Evolutionary conservation across 2,797 vertebrate genomes (phyloP).

Genomic region (Micromesistius poutassou): DNA sequence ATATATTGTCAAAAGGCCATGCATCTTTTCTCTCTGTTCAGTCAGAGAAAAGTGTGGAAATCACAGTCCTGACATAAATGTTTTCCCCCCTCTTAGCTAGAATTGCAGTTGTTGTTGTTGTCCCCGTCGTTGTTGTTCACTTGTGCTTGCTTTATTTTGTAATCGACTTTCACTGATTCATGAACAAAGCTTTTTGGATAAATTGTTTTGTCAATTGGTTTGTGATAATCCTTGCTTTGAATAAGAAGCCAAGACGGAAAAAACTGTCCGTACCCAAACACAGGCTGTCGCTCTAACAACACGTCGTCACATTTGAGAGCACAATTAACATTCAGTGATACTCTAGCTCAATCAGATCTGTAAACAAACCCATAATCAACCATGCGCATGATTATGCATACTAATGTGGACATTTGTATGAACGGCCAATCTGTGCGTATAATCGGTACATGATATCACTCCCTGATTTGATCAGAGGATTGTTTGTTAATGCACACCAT

Average conservation of each 20-base stretch:
- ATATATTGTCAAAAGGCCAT: slow-evolving; percentile 46
- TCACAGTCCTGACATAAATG: neutral
- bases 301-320: slow-evolving; percentile 32
- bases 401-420: slow-evolving; percentile 18
- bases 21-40: neutral
- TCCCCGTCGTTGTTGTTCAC: neutral
- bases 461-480: neutral
- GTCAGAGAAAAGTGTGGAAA: neutral
- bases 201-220: slow-evolving; percentile 38
- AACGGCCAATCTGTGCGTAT: slow-evolving; percentile 18
- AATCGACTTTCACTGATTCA: slow-evolving; percentile 38
- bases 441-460: slow-evolving; percentile 26
- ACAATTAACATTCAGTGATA: slow-evolving; percentile 44
- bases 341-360: slow-evolving; percentile 28
- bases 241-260: slow-evolving; percentile 34
- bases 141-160: slow-evolving; percentile 31
- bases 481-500: slow-evolving; percentile 6
- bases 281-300: slow-evolving; percentile 32
- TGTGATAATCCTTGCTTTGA: slow-evolving; percentile 16
- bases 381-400: slow-evolving; percentile 37
- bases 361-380: slow-evolving; percentile 54
- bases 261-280: slow-evolving; percentile 33
- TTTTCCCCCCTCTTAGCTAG: neutral
- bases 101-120: neutral
- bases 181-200: slow-evolving; percentile 22